A percentile compares a stretch with the other conserved stretches of the same genome.
These are phyloP conservation scores for Drosophila jambulina DNA, from an alignment of 1,140 invertebrate species.

Conservation along the genomic window DNA sequence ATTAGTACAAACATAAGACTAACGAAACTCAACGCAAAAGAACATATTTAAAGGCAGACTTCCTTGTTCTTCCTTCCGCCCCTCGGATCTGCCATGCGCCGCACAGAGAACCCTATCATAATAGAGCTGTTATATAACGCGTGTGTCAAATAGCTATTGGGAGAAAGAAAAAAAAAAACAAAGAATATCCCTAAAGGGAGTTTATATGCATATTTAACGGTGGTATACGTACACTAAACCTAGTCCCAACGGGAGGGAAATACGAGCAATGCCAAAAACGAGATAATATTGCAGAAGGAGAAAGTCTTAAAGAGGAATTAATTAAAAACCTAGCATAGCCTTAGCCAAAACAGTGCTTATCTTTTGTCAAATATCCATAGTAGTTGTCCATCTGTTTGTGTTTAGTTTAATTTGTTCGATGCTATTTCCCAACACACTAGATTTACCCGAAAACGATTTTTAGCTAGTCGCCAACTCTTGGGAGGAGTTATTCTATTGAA, in stretches of 20 bases:
- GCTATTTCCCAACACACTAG: conserved; percentile 44
- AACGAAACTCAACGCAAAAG: conserved; percentile 34
- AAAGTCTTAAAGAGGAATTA: conserved; percentile 11
- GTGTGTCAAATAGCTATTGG: conserved; percentile 61
- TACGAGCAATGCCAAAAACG: conserved; percentile 58
- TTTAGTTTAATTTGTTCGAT: conserved; percentile 52
- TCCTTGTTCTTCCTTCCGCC: conserved; percentile 30
- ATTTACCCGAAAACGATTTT: conserved; percentile 22
- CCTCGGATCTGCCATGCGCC: conserved; percentile 35
- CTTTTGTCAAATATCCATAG: not conserved
- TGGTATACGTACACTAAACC: conserved; percentile 55
- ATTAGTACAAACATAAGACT: conserved; percentile 78
- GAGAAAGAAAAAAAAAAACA: not conserved
- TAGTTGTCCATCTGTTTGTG: conserved; percentile 31
- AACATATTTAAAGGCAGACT: conserved; percentile 31
- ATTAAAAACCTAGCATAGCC: conserved; percentile 29
- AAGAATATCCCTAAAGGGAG: conserved; percentile 32
- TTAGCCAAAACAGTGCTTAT: conserved; percentile 42
- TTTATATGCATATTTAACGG: conserved; percentile 35
- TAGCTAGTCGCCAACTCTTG: conserved; percentile 23
- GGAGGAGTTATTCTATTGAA: conserved; percentile 20
- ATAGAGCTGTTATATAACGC: conserved; percentile 50
- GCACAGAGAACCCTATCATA: conserved; percentile 37
- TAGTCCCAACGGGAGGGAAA: conserved; percentile 63
- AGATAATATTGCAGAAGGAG: conserved; percentile 1